Conservation (phyloP, 2,113 vertebrate genomes). For the Meleagris gallopavo region DNA sequence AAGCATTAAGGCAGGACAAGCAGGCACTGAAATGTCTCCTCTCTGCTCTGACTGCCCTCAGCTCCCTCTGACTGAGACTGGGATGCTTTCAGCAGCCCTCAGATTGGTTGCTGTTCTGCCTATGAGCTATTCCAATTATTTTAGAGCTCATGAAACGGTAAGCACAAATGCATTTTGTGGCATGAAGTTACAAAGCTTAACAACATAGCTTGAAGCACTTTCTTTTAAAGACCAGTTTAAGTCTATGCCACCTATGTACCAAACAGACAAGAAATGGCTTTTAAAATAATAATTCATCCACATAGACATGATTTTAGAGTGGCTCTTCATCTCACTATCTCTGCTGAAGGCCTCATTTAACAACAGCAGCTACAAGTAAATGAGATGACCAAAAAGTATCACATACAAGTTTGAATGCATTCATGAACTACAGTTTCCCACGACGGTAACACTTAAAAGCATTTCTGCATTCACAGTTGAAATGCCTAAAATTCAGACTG, state of each 20-base stretch:
- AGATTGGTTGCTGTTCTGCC: no score
- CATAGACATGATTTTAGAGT: no score
- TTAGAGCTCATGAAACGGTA: background rate
- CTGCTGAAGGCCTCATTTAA: background rate
- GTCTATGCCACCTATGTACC: background rate
- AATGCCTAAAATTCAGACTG: background rate
- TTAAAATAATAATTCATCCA: background rate
- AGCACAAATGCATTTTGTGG: background rate
- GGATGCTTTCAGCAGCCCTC: background rate
- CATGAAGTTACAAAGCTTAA: background rate
- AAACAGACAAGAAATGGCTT: rapidly evolving
- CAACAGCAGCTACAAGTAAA: background rate
- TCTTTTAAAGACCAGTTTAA: background rate
- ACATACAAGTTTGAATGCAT: background rate
- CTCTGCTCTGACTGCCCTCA: rapidly evolving
- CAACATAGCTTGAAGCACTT: rapidly evolving
- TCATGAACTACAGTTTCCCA: background rate
- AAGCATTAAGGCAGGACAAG: no score
- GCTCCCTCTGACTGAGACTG: background rate
- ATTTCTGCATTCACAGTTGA: rapidly evolving
- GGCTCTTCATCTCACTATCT: no score
- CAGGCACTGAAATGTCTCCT: background rate
- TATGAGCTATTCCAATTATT: background rate
- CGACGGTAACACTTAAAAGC: background rate
- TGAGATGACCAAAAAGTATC: background rate